Conservation (phyloP, 2,888 invertebrate genomes). For the Nomada fabriciana region DNA sequence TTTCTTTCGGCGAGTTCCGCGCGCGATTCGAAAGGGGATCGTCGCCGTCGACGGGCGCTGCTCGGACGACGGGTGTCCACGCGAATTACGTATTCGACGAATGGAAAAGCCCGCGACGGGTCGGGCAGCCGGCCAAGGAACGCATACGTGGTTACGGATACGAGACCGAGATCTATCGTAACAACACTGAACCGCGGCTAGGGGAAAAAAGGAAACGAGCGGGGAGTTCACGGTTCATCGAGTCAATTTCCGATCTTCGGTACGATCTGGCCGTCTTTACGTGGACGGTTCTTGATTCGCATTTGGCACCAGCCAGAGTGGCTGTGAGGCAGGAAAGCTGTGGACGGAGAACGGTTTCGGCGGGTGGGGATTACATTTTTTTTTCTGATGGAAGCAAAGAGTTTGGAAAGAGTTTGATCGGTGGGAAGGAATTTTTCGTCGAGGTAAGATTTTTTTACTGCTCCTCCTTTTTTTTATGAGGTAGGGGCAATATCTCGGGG, state of each 20-base stretch:
- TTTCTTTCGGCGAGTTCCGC: conserved; percentile 40
- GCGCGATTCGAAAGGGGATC: conserved; percentile 71
- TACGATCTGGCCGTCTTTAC: too few relatives aligned
- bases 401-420: too few relatives aligned
- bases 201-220: conserved; percentile 62
- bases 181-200: conserved; percentile 76
- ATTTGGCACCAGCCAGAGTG: too few relatives aligned
- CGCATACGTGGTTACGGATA: conserved; percentile 77
- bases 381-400: too few relatives aligned
- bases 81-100: conserved; percentile 78
- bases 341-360: too few relatives aligned
- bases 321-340: too few relatives aligned
- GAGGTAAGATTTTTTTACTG: too few relatives aligned
- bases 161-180: conserved; percentile 78
- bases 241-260: conserved; percentile 1
- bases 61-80: conserved; percentile 47
- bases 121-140: conserved; percentile 80
- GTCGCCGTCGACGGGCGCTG: conserved; percentile 33
- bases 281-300: too few relatives aligned
- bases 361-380: too few relatives aligned
- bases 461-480: too few relatives aligned
- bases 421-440: too few relatives aligned
- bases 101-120: conserved; percentile 69
- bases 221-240: conserved; percentile 39
- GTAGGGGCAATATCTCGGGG: too few relatives aligned